These are phyloP conservation scores for Cephus spinipes DNA, from an alignment of 2,888 invertebrate species.

Conservation along the genomic window DNA sequence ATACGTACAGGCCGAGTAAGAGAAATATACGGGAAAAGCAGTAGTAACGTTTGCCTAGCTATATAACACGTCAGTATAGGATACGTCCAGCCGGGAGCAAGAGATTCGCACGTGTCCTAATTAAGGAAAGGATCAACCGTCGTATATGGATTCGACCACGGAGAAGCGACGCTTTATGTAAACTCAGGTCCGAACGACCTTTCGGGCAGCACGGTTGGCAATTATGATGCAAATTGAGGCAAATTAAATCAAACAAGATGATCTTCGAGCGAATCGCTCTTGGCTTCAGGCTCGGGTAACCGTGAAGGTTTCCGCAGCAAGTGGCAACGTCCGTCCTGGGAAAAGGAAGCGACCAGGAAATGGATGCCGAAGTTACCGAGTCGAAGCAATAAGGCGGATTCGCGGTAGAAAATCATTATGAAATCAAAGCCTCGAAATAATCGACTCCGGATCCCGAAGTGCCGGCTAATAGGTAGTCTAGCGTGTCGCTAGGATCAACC, in stretches of 20 bases:
- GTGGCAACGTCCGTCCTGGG: not conserved
- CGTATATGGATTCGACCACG: not conserved
- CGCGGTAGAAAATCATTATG: not conserved
- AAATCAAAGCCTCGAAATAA: not conserved
- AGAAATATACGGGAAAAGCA: too few relatives aligned
- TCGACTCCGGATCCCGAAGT: not conserved
- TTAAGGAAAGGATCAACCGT: not conserved
- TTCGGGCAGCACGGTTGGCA: not conserved
- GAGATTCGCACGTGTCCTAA: not conserved
- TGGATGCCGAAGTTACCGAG: not conserved
- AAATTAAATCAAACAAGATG: conserved; percentile 18
- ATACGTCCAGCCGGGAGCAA: not conserved
- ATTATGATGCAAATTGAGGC: conserved; percentile 18
- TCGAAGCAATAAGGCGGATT: not conserved
- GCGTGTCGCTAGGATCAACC: not conserved
- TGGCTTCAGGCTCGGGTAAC: not conserved
- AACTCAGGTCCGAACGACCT: not conserved
- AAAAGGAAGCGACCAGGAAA: not conserved
- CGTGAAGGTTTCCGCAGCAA: not conserved
- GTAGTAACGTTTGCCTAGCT: too few relatives aligned
- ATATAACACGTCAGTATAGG: not conserved
- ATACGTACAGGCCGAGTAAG: too few relatives aligned
- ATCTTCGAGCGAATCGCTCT: not conserved
- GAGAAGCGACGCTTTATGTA: not conserved
- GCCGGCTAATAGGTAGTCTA: not conserved